Evolutionary conservation across 2,888 invertebrate genomes (phyloP).

Genomic region (Scrobipalpa costella): DNA sequence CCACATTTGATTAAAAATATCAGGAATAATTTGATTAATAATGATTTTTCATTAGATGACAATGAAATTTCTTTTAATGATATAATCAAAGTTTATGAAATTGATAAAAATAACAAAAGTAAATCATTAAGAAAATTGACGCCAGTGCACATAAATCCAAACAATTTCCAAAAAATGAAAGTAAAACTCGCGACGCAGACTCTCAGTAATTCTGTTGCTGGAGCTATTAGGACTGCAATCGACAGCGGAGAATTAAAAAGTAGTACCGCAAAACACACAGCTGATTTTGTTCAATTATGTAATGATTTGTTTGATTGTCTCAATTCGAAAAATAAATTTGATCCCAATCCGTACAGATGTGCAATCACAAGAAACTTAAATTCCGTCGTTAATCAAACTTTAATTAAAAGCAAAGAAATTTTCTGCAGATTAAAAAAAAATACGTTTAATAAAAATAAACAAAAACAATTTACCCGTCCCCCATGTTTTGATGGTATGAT

Average conservation of each 20-base stretch:
- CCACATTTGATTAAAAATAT: constrained; percentile 35
- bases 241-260: constrained; percentile 4
- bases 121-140: constrained; percentile 13
- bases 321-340: constrained; percentile 29
- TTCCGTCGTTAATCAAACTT: constrained; percentile 9
- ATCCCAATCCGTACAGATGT: constrained; percentile 29
- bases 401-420: constrained; percentile 19
- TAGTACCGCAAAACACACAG: not conserved
- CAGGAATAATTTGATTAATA: constrained; percentile 29
- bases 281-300: constrained; percentile 26
- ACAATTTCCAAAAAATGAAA: constrained; percentile 8
- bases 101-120: constrained; percentile 19
- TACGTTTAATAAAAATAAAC: constrained; percentile 1
- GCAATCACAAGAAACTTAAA: constrained; percentile 24
- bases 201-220: not conserved
- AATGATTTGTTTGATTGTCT: constrained; percentile 31
- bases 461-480: constrained; percentile 11
- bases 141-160: not conserved
- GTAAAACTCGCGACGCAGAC: not conserved
- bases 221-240: not conserved
- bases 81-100: constrained; percentile 10
- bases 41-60: not conserved
- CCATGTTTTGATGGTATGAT: constrained; percentile 23
- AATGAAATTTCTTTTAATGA: constrained; percentile 11
- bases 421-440: constrained; percentile 16